Evolutionary conservation across 2,797 vertebrate species (phyloP), one percentile per base, ranked within the genome.

Genomic region (Cyclura pinguis): DNA sequence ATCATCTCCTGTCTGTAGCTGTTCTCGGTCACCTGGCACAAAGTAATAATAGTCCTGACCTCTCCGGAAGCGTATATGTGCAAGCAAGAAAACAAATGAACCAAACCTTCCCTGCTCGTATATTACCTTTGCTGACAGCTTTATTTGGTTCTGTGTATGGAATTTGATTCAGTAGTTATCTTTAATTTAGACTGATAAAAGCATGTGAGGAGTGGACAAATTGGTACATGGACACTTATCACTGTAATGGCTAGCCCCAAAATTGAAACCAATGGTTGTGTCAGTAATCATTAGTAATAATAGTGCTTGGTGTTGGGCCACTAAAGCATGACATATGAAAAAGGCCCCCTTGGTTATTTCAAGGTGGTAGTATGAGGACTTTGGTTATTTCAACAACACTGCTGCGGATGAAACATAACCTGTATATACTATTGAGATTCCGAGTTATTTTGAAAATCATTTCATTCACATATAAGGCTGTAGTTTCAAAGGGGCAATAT

Each of bases 141-240:
- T 83, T 80, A 47, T 87, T 80, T 89, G 64, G n/a, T 78, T 85
- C 62, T 89, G 74, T 55, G 32, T 69, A 80, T 16, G 9, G 32
- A 22, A 69, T 27, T 1, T 72, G 74, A 80, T 57, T 32, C 14
- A 59, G 69, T 29, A 59, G 38, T 52, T 90, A n/a, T 80, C 12
- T 42, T 88, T 85, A 80, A 57, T 55, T 86, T 59, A 47, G 82
- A 32, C 27, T 80, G 76, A 80, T 85, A 85, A 72, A 87, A 87
- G 6, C 64, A 72, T 80, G 64, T 55, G 57, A 42, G 47, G 57
- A 77, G 12, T 18, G 4, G 18, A 72, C 16, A 74, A n/a, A 83
- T 20, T 12, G 52, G 24, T 32, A 62, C 35, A 62, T 76, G 47
- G 27, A 67, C 59, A 50, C 27, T 22, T 78, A 78, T 80, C 50